phyloP scores from a whole-genome alignment of 2,888 invertebrate species.

The Hyposoter didymator region DNA sequence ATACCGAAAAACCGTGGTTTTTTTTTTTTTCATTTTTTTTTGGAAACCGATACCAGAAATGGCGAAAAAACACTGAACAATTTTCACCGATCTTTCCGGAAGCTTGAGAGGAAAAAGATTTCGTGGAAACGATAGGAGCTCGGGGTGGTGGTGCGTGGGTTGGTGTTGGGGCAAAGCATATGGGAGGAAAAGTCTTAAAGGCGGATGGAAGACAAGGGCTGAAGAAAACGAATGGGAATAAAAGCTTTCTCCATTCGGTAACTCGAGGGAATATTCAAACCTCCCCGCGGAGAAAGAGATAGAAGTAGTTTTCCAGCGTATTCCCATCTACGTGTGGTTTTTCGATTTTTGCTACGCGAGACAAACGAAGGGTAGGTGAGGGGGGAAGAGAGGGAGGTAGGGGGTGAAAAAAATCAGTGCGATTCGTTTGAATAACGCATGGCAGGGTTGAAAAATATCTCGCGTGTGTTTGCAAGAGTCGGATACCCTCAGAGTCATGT shows the following conservation, averaged over 20 bases:
- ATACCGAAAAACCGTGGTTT: neutral
- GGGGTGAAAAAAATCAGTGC: conserved; percentile 40
- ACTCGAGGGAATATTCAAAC: conserved; percentile 39
- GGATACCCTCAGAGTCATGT: conserved; percentile 8
- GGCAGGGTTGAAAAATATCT: conserved; percentile 25
- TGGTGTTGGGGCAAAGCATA: neutral
- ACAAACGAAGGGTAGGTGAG: neutral
- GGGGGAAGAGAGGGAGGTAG: neutral
- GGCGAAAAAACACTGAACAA: neutral
- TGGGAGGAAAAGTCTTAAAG: conserved; percentile 12
- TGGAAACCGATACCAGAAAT: neutral
- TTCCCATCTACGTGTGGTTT: conserved; percentile 34
- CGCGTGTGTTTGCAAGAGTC: conserved; percentile 25
- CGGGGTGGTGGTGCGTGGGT: neutral
- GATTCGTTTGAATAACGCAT: conserved; percentile 57
- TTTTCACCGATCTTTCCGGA: neutral
- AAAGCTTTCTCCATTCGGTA: conserved; percentile 49
- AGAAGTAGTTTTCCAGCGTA: conserved; percentile 32
- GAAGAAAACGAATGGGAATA: conserved; percentile 19
- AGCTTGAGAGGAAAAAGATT: neutral
- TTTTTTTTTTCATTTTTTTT: neutral
- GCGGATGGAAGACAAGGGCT: conserved; percentile 39
- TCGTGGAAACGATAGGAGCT: neutral
- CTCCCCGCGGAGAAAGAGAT: conserved; percentile 12
- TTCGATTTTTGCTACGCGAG: conserved; percentile 30